Conservation (phyloP, 2,797 vertebrate genomes). For the Lepus townsendii region DNA sequence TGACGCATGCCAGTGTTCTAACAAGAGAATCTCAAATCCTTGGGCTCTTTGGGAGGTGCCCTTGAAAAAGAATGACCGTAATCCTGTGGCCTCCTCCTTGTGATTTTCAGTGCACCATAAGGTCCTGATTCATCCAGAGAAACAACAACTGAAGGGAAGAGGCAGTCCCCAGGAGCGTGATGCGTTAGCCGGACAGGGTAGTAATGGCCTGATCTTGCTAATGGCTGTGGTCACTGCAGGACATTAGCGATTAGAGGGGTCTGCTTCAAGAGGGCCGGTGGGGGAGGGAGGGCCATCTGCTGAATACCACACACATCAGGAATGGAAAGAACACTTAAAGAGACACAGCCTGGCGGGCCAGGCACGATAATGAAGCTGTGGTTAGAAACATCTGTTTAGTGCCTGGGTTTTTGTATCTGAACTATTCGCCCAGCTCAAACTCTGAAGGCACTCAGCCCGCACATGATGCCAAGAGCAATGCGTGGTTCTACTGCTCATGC, state of each 20-base stretch:
- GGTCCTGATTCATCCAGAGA: slow-evolving; percentile 59
- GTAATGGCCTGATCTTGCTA: slow-evolving; percentile 76
- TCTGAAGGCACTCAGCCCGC: background rate
- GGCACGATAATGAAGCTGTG: slow-evolving; percentile 24
- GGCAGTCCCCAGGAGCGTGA: slow-evolving; percentile 49
- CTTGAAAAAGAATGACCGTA: slow-evolving; percentile 60
- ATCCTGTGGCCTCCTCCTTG: slow-evolving; percentile 61
- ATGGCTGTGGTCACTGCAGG: slow-evolving; percentile 79
- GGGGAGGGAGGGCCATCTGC: slow-evolving; percentile 78
- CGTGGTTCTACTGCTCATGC: background rate
- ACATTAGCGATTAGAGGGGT: slow-evolving; percentile 80
- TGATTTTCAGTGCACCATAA: slow-evolving; percentile 61
- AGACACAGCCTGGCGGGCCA: background rate
- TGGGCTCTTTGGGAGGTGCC: slow-evolving; percentile 51
- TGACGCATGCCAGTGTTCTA: slow-evolving; percentile 31
- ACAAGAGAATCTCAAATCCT: slow-evolving; percentile 67
- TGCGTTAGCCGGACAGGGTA: slow-evolving; percentile 63
- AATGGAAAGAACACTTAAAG: slow-evolving; percentile 73
- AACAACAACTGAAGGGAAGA: slow-evolving; percentile 46
- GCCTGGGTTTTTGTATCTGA: slow-evolving; percentile 44
- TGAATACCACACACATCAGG: slow-evolving; percentile 56
- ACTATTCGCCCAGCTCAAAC: background rate
- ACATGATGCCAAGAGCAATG: background rate
- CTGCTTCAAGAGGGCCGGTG: slow-evolving; percentile 33
- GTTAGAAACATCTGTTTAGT: background rate